Evolutionary conservation across 35 echinoderm and acorn worm species (phyloP).

Genomic region (Holothuria glaberrima): DNA sequence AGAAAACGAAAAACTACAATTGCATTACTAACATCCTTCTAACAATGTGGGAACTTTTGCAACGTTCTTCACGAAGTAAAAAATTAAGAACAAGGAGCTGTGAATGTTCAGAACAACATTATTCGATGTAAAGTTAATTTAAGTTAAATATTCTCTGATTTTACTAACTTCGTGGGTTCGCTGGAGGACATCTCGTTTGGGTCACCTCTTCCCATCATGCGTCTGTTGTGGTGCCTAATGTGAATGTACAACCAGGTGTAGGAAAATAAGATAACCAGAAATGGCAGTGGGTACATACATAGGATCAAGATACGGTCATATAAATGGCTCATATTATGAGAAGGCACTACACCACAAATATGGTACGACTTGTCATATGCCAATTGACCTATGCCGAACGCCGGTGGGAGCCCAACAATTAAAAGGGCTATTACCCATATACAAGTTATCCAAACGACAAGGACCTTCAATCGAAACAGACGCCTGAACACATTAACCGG

Average conservation of each 20-base stretch:
- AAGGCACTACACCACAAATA: conserved; percentile 62
- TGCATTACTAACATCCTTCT: no score
- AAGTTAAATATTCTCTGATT: no score
- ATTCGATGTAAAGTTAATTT: no score
- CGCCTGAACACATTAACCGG: conserved; percentile 49
- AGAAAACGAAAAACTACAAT: no score
- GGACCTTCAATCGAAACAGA: conserved; percentile 54
- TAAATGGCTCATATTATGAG: background rate
- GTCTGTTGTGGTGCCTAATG: conserved; percentile 61
- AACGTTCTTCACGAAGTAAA: no score
- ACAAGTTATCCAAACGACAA: no score
- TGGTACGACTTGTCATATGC: conserved; percentile 75
- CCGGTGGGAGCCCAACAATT: conserved; percentile 53
- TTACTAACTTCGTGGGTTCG: background rate
- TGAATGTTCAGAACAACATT: no score
- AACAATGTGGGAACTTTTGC: no score
- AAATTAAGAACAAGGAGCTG: no score
- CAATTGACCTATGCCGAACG: conserved; percentile 51
- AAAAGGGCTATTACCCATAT: conserved; percentile 68
- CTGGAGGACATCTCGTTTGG: conserved; percentile 30
- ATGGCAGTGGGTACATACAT: no score
- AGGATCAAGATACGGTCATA: conserved; percentile 38
- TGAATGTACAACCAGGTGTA: conserved; percentile 69
- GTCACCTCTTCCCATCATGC: conserved; percentile 45
- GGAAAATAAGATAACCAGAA: no score